Base-by-base conservation (phyloP, 2,113 vertebrate species). In the Trochalopteron elliotii region DNA sequence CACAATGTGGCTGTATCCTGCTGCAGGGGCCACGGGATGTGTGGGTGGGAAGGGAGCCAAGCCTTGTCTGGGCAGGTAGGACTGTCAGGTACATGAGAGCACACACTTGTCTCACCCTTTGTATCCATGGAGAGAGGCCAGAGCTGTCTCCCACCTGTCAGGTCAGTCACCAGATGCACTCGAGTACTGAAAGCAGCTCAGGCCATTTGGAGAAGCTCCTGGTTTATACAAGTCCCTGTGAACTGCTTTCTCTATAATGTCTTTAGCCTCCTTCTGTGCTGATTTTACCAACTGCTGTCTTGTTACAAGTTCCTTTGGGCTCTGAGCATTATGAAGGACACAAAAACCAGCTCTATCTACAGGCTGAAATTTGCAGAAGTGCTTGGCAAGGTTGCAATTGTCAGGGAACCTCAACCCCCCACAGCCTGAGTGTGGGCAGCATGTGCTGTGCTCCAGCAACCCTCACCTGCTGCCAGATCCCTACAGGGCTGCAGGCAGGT, bases 381-480 rank as follows among this genome's bases (percentile, higher is more conserved):
- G n/a, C n/a, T 93, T 78, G 45, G 17, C 20, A 69, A 64, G n/a
- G n/a, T 35, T 7, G 3, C 42, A 72, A 5, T 17, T 67, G 53
- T 20, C 4, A 9, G 49, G 44, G 53, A 80, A 31, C 23, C 3
- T 4, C 33, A 61, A 25, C 59, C 16, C 3, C 8, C 16, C 2
- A 0, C 50, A 59, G 42, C 35, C 55, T 4, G 9, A 49, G 15
- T 12, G 23, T 47, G 67, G 16, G n/a, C 42, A 40, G 8, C 24
- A 21, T 0, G 0, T 7, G 4, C 24, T 40, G 25, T 40, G 16
- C 37, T 84, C 21, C 15, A 70, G 52, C 50, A 70, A 9, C 0
- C 0, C 16, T 30, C 25, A 50, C n/a, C 74, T 70, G 50, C 15
- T 23, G 24, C 7, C 0, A 0, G 30, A 9, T 44, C n/a, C 83